Base-by-base conservation (phyloP, 2,888 invertebrate species). In the Mesopsocus fuscifrons region DNA sequence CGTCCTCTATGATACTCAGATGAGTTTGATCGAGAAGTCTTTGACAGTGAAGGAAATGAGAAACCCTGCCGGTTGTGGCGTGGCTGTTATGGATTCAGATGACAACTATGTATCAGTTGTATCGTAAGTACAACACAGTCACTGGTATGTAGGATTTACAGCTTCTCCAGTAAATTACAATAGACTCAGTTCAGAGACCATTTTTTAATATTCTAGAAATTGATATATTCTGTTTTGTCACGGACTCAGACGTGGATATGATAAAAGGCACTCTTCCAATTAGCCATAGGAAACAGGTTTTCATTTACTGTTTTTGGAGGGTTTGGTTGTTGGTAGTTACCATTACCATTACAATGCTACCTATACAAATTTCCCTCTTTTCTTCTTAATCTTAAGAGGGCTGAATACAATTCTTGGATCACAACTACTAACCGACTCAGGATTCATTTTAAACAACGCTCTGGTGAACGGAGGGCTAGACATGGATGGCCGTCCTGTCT, bases 21-120 rank as follows among this genome's bases (percentile, higher is more conserved):
- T 5, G n/a, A 18, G 18, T 20, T 20, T 17, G 9, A 16, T 38
- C 5, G 3, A 3, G n/a, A 20, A 38, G n/a, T 6, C n/a, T 18
- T 6, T 18, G 3, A 5, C 13, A 17, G 8, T 26, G 26, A 6
- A n/a, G 5, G 35, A 38, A 17, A 42, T 49, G 48, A 46, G 50
- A 40, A 46, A 53, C 45, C 53, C 49, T 43, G 45, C 55, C 63
- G 62, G 60, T 48, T 67, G 73, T 4, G 74, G 72, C 46, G 64
- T 79, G 26, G 72, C 74, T 33, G 72, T 69, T 41, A 68, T 74
- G 47, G 80, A 80, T 59, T 63, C 65, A 44, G 58, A 65, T 51
- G 79, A 78, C 54, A 66, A 71, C 34, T 79, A 79, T 60, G 69
- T 74, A 34, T 72, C 77, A 8, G 61, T 76, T 44, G 68, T 76